These are phyloP conservation scores for Aspidiotus rigidus DNA, from an alignment of 2,888 invertebrate genomes.

Conservation along the genomic window DNA sequence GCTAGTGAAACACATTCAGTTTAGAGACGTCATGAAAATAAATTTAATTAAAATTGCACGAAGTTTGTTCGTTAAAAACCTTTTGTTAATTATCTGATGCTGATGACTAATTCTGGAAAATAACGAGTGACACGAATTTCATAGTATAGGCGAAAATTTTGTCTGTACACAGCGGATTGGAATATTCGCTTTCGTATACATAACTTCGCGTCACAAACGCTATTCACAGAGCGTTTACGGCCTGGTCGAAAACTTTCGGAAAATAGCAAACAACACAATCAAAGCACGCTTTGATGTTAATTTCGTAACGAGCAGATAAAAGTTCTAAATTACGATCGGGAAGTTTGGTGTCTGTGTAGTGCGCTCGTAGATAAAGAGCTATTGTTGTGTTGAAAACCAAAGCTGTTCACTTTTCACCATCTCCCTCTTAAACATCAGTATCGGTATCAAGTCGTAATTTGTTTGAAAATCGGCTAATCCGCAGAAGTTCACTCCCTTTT, in stretches of 20 bases:
- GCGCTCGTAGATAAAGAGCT: constrained; percentile 18
- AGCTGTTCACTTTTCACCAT: neutral
- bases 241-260: constrained; percentile 4
- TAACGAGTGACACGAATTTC: neutral
- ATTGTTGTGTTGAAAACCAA: constrained; percentile 11
- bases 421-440: neutral
- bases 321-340: constrained; percentile 30
- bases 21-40: constrained; percentile 13
- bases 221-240: neutral
- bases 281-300: constrained; percentile 29
- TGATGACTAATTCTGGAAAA: neutral
- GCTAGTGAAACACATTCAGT: neutral
- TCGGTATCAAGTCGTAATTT: constrained; percentile 16
- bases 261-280: constrained; percentile 12
- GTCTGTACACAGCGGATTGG: neutral
- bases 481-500: constrained; percentile 9
- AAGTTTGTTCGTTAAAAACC: constrained; percentile 25
- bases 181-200: neutral
- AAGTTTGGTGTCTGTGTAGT: constrained; percentile 6
- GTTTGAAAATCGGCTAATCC: constrained; percentile 29
- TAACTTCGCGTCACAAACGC: neutral
- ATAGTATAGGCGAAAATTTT: neutral
- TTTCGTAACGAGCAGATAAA: constrained; percentile 22
- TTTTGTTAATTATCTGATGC: constrained; percentile 31
- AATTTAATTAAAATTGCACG: constrained; percentile 16